phyloP scores from a whole-genome alignment of 37 sponge, comb jelly and placozoan genomes.

The Hormiphora californensis region DNA sequence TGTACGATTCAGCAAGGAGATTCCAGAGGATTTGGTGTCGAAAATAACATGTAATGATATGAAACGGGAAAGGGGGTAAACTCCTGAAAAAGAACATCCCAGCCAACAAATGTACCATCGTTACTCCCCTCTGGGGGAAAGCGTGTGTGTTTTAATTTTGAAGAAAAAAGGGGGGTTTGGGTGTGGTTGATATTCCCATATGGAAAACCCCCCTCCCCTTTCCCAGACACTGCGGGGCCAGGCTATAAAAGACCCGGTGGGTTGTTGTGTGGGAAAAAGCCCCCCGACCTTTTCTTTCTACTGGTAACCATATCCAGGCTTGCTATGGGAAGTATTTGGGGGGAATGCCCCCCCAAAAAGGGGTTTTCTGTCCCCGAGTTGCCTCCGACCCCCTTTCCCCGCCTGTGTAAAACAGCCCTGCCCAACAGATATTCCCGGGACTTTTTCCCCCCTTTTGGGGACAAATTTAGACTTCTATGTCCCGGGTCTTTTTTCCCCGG shows the following conservation, averaged over 20 bases:
- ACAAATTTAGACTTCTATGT: constrained; percentile 44
- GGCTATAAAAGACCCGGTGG: constrained; percentile 71
- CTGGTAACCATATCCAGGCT: constrained; percentile 81
- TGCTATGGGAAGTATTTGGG: constrained; percentile 87
- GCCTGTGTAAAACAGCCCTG: too few relatives aligned
- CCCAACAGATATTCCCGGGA: constrained; percentile 15
- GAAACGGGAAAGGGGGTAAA: constrained; percentile 54
- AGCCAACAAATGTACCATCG: background rate
- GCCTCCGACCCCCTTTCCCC: too few relatives aligned
- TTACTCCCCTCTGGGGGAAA: background rate
- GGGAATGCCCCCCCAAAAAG: background rate
- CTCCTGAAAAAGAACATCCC: background rate
- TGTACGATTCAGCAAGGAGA: constrained; percentile 86
- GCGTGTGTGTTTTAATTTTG: background rate
- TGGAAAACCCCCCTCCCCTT: constrained; percentile 80
- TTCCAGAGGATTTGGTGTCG: constrained; percentile 56
- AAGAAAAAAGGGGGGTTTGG: constrained; percentile 60
- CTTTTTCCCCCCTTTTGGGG: background rate
- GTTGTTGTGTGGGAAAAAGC: constrained; percentile 86
- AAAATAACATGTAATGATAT: constrained; percentile 81
- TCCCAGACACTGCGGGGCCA: constrained; percentile 87
- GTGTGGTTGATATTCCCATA: constrained; percentile 94
- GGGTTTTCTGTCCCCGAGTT: constrained; percentile 13
- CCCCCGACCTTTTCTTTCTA: constrained; percentile 89
- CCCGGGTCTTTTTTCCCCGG: constrained; percentile 8